These are phyloP conservation scores for Empidonax traillii DNA, from an alignment of 2,113 vertebrate species.

Conservation along the genomic window DNA sequence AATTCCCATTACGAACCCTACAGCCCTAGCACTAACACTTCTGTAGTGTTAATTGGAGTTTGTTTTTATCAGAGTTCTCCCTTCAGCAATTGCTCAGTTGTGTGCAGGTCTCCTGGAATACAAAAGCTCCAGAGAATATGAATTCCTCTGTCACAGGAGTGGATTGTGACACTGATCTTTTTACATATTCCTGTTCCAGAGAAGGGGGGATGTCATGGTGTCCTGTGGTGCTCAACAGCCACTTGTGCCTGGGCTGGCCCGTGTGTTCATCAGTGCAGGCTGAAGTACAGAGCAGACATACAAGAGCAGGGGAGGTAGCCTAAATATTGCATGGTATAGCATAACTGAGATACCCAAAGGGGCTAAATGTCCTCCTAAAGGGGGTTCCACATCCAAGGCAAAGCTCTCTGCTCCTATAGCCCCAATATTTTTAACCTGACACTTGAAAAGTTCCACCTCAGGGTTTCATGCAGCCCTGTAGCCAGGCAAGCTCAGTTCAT, in stretches of 20 bases:
- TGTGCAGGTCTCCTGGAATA: not conserved
- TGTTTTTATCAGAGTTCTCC: not conserved
- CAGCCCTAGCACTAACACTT: not conserved
- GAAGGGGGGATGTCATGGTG: fast-evolving
- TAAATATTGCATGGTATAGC: not conserved
- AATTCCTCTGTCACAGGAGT: not conserved
- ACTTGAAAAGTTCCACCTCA: not conserved
- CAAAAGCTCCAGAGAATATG: not conserved
- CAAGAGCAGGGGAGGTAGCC: too few species aligned
- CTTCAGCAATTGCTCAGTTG: not conserved
- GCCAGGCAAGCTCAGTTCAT: not conserved
- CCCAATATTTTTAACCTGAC: not conserved
- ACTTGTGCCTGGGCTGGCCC: not conserved
- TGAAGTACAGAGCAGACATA: fast-evolving
- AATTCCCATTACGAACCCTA: not conserved
- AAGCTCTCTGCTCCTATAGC: not conserved
- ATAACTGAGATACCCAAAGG: not conserved
- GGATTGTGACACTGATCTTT: not conserved
- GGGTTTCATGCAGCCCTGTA: not conserved
- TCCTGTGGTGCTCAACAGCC: not conserved
- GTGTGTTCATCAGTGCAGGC: not conserved
- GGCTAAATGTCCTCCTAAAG: too few species aligned
- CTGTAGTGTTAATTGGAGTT: not conserved
- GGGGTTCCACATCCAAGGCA: not conserved
- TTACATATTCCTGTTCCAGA: not conserved